Base-by-base conservation (phyloP, 2,888 invertebrate genomes). In the Panopea generosa region DNA sequence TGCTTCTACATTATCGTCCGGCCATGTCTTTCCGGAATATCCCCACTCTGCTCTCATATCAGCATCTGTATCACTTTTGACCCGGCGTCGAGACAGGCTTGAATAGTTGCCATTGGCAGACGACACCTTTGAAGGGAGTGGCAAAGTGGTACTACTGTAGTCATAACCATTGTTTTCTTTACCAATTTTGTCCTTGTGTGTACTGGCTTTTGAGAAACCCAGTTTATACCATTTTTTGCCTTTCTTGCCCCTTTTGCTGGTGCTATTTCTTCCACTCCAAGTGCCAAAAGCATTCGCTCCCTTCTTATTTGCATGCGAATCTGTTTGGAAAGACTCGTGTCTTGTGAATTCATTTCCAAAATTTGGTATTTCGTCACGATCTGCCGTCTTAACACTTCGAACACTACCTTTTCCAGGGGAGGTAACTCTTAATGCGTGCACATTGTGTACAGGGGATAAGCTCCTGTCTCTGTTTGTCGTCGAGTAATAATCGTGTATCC, bases 151-250 rank as follows among this genome's bases (percentile, higher is more conserved):
- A n/a, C 60, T 70, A 43, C 67, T 55, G 57, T 70, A 73, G 0
- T 68, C 69, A 45, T 45, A 72, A 1, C 72, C 76, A 20, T 59
- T 24, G 47, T 80, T 76, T 40, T 80, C 80, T 47, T 66, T 73
- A n/a, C 69, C 70, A 9, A 18, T 9, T 6, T 70, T 72, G 3
- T 68, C 53, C 43, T 79, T 79, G 11, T 47, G 60, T 18, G 38
- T 14, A 14, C 49, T 67, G 18, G 38, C 62, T 63, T 76, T 76
- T n/a, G 61, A 59, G 2, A 76, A 67, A 22, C 62, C 50, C 40
- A 80, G 73, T 59, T 70, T 65, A 63, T 62, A 80, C 80, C 80
- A 80, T 47, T 77, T 80, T 43, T 80, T 80, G 22, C 73, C 76
- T 59, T 80, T 80, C 55, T 76, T 76, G 4, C 43, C 47, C 3